Percentiles rank a stretch among this genome's conserved stretches.
Conservation (phyloP, 2,888 invertebrate species). For the Drosophila testacea region DNA sequence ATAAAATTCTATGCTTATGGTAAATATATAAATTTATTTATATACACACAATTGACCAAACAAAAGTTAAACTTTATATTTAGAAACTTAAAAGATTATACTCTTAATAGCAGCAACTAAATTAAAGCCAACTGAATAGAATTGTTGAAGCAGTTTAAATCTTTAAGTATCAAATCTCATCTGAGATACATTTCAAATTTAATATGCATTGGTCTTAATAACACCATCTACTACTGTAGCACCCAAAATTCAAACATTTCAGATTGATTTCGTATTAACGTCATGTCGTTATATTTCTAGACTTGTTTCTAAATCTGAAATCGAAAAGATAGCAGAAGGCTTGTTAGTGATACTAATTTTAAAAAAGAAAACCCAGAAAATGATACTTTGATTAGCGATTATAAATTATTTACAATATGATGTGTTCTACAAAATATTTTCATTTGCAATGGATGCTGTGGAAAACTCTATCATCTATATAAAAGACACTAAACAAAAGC, state of each 20-base stretch:
- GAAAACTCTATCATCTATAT: not conserved
- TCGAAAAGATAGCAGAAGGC: conserved; percentile 66
- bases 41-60: conserved; percentile 72
- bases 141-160: conserved; percentile 28
- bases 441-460: conserved; percentile 8
- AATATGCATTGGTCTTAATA: conserved; percentile 24
- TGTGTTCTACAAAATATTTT: conserved; percentile 22
- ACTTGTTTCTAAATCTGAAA: conserved; percentile 21
- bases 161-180: conserved; percentile 16
- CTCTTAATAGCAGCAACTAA: conserved; percentile 30
- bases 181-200: conserved; percentile 24
- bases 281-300: conserved; percentile 1
- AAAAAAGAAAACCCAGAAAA: conserved; percentile 50
- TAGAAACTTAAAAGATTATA: conserved; percentile 54
- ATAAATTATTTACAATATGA: conserved; percentile 7
- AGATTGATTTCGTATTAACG: conserved; percentile 12
- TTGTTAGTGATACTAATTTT: conserved; percentile 85
- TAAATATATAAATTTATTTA: conserved; percentile 47
- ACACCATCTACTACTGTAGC: conserved; percentile 4
- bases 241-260: conserved; percentile 9
- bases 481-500: conserved; percentile 4
- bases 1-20: conserved; percentile 62
- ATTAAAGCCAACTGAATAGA: conserved; percentile 36
- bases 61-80: conserved; percentile 75
- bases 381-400: conserved; percentile 20